phyloP scores from a whole-genome alignment of 2,113 vertebrate genomes.

The Poeciliopsis prolifica region DNA sequence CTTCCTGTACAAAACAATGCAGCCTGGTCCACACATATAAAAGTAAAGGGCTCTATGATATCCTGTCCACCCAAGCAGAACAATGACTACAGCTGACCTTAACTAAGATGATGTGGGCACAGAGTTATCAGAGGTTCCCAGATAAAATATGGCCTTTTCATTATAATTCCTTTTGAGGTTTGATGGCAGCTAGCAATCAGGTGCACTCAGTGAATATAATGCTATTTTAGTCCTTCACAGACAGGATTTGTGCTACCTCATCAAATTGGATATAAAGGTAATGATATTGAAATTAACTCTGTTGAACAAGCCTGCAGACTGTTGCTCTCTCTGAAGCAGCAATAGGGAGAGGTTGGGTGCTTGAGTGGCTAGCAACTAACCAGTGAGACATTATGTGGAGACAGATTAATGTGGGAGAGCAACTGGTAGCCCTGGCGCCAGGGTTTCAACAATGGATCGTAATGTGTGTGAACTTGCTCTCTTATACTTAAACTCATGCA shows the following conservation, averaged over 20 bases:
- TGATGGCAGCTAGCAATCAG: conserved; percentile 34
- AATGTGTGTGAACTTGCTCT: conserved; percentile 42
- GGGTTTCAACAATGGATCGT: conserved; percentile 40
- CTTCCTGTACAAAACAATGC: conserved; percentile 23
- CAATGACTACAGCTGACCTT: conserved; percentile 47
- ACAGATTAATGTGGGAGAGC: conserved; percentile 53
- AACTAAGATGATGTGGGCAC: conserved; percentile 10
- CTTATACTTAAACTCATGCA: conserved; percentile 33
- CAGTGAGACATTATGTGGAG: conserved; percentile 43
- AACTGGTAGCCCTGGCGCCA: conserved; percentile 50
- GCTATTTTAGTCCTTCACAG: conserved; percentile 37
- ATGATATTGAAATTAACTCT: conserved; percentile 43
- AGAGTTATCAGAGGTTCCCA: conserved; percentile 41
- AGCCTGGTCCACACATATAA: conserved; percentile 3
- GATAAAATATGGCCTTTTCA: conserved; percentile 39
- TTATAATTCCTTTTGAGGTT: conserved; percentile 34
- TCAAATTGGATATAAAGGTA: conserved; percentile 20
- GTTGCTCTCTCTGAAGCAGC: conserved; percentile 34
- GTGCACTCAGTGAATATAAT: conserved; percentile 27
- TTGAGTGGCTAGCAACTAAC: conserved; percentile 26
- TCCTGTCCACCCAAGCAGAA: conserved; percentile 31
- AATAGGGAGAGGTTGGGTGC: conserved; percentile 29
- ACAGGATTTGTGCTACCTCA: conserved; percentile 26
- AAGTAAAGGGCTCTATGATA: conserved; percentile 26
- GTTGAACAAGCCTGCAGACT: conserved; percentile 27